These are phyloP conservation scores for Porites divaricata DNA, from an alignment of 92 coral and sea anemone species.

Conservation along the genomic window DNA sequence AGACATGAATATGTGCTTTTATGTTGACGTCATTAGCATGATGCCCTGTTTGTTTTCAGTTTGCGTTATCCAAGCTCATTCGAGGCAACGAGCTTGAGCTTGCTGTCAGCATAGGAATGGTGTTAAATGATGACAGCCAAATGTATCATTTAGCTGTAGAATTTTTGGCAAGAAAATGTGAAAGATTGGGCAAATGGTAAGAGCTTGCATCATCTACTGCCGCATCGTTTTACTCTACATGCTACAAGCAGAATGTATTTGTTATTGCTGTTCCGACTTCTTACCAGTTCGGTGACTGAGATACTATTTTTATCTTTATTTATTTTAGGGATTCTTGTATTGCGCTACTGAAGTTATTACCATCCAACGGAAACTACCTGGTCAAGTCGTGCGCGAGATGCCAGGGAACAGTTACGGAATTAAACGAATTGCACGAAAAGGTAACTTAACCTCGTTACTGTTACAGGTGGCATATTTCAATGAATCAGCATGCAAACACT, in stretches of 20 bases:
- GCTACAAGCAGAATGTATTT: neutral
- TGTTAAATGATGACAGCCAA: constrained; percentile 66
- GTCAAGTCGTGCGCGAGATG: constrained; percentile 90
- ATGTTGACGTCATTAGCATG: too few relatives aligned
- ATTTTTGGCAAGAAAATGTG: constrained; percentile 83
- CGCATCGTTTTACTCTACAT: neutral
- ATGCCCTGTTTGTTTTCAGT: constrained; percentile 42
- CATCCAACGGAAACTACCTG: constrained; percentile 71
- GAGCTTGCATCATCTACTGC: neutral
- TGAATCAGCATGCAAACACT: neutral
- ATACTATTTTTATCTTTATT: neutral
- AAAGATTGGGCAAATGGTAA: constrained; percentile 87
- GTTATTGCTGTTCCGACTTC: neutral
- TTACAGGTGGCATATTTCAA: too few relatives aligned
- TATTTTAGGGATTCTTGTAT: constrained; percentile 82
- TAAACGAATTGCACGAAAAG: constrained; percentile 89
- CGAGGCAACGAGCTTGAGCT: constrained; percentile 95
- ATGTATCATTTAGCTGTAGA: constrained; percentile 72
- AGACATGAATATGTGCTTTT: too few relatives aligned
- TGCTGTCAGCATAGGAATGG: constrained; percentile 82
- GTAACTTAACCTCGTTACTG: constrained; percentile 35
- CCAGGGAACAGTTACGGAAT: constrained; percentile 77
- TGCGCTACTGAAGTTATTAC: constrained; percentile 65
- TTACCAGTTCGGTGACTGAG: neutral
- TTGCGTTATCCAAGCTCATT: constrained; percentile 90